Evolutionary conservation across 2,888 invertebrate genomes (phyloP).

Genomic region (Melinopterus prodromus): DNA sequence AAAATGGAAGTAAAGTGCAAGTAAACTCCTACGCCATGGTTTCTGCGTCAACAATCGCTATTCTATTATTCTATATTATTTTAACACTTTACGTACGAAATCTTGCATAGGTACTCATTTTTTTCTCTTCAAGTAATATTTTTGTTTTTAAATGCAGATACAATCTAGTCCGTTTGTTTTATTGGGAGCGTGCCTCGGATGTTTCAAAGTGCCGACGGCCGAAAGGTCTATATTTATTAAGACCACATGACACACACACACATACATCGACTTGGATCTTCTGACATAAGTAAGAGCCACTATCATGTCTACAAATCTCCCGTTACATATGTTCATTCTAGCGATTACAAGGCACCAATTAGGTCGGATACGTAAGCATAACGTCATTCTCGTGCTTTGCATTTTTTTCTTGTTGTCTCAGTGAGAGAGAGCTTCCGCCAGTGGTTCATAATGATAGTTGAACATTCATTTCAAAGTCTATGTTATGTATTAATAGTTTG

Average conservation of each 20-base stretch:
- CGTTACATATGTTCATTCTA: constrained; percentile 4
- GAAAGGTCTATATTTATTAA: background rate
- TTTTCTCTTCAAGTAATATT: too few relatives aligned
- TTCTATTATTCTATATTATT: too few relatives aligned
- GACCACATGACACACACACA: constrained; percentile 37
- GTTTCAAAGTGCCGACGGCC: background rate
- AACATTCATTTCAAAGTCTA: background rate
- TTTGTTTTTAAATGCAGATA: background rate
- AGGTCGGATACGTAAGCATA: background rate
- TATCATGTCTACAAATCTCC: background rate
- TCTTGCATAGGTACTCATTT: too few relatives aligned
- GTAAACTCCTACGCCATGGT: too few relatives aligned
- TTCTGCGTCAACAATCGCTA: too few relatives aligned
- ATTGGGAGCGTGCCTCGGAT: background rate
- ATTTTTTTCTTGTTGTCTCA: background rate
- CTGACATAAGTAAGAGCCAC: background rate
- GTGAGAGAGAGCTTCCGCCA: background rate
- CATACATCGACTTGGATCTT: constrained; percentile 31
- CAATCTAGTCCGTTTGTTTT: background rate
- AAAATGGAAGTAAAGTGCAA: too few relatives aligned
- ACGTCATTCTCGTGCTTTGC: background rate
- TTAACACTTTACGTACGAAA: too few relatives aligned
- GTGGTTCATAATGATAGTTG: background rate
- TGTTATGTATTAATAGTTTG: too few relatives aligned
- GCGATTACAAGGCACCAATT: background rate